Evolutionary conservation across 1,140 invertebrate genomes (phyloP), one percentile per base, ranked within the genome.

Genomic region (Ceratosolen solmsi): DNA sequence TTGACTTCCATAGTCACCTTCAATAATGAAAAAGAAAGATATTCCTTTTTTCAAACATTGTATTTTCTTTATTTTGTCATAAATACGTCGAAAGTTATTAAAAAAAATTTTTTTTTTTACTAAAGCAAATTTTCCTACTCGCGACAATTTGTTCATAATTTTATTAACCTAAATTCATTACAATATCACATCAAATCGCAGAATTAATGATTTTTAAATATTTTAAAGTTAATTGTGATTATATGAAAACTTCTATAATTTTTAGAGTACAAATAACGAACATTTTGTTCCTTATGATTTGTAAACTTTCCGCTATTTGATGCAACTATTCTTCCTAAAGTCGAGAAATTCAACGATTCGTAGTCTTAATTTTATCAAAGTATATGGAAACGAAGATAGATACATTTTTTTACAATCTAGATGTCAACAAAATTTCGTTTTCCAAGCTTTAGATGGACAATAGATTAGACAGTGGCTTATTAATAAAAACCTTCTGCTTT

Each of bases 381-480:
- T 75, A 75, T 74, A 84, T 81, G 56, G 27, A 33, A 84, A 72
- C 38, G 46, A 84, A 76, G 54, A 60, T 82, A 51, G 25, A 65
- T 79, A 74, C 30, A 54, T 80, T 22, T n/a, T 63, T 38, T 38
- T 8, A 30, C 7, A 20, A 38, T 63, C 17, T 30, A 60, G 30
- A 17, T 8, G 36, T 68, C 33, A 38, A 68, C 17, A n/a, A n/a
- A 68, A 68, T n/a, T 38, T 38, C 5, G 1, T 38, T 38, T 68
- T 38, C 3, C 7, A 68, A 68, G 33, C 33, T 3, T 68, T n/a
- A 33, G n/a, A 17, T 13, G n/a, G n/a, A 54, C 20, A 46, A 46
- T 46, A 13, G n/a, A n/a, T n/a, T n/a, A n/a, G n/a, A n/a, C n/a
- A n/a, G 41, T 46, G 41, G 13, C 41, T 7, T 46, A 7, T 46